A percentile compares a stretch with the other conserved stretches of the same genome.
These are phyloP conservation scores for Actinostola sp. DNA, from an alignment of 92 coral and sea anemone species.

Conservation along the genomic window DNA sequence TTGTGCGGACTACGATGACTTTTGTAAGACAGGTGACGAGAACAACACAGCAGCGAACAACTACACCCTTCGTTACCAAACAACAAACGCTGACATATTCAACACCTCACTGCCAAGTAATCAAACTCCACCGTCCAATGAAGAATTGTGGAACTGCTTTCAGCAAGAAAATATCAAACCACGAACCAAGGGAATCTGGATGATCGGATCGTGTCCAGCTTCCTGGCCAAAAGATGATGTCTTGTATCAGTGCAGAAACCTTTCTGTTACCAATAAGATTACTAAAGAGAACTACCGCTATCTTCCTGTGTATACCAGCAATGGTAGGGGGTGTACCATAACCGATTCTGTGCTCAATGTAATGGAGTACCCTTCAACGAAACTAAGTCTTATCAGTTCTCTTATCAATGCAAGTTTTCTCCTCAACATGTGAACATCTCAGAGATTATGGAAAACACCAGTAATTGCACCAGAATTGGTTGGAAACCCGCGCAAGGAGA, in stretches of 20 bases:
- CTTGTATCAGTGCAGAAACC: slow-evolving; percentile 10
- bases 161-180: neutral
- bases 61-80: too few relatives aligned
- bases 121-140: neutral
- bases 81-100: too few relatives aligned
- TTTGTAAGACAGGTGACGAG: neutral
- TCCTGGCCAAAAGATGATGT: slow-evolving; percentile 21
- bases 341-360: slow-evolving; percentile 59
- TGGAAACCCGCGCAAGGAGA: slow-evolving; percentile 4
- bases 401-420: slow-evolving; percentile 2
- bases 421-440: too few relatives aligned
- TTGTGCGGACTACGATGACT: slow-evolving; percentile 27
- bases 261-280: slow-evolving; percentile 2
- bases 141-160: slow-evolving; percentile 8
- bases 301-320: slow-evolving; percentile 44
- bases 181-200: slow-evolving; percentile 35
- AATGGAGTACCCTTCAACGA: slow-evolving; percentile 11
- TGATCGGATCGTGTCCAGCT: slow-evolving; percentile 47
- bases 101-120: too few relatives aligned
- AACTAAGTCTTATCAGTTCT: neutral
- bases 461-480: neutral
- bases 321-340: slow-evolving; percentile 45
- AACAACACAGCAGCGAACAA: neutral
- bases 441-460: neutral
- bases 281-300: slow-evolving; percentile 21